Conservation (phyloP, 2,888 invertebrate species). For the Oscheius onirici region DNA sequence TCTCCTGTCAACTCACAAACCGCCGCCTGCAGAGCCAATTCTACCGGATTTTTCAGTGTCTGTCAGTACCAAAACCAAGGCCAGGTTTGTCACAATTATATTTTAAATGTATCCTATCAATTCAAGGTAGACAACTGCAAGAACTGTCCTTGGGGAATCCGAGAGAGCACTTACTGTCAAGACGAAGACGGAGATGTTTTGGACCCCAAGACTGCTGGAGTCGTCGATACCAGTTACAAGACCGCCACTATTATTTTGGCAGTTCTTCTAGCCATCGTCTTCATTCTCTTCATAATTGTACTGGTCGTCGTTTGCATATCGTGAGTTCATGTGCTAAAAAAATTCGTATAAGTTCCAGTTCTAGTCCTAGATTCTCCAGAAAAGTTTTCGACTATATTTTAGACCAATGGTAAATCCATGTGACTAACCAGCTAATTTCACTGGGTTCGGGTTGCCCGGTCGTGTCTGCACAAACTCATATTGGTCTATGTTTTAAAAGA, state of each 20-base stretch:
- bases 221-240: conserved; percentile 55
- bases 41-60: conserved; percentile 62
- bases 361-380: neutral
- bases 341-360: neutral
- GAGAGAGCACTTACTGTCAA: conserved; percentile 60
- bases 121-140: conserved; percentile 62
- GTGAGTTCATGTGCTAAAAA: conserved; percentile 10
- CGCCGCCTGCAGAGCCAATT: conserved; percentile 53
- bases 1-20: conserved; percentile 51
- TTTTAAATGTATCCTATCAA: neutral
- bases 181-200: conserved; percentile 56
- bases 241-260: conserved; percentile 61
- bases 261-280: conserved; percentile 44
- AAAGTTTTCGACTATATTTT: neutral
- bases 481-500: neutral
- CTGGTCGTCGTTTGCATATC: conserved; percentile 7
- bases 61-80: conserved; percentile 51
- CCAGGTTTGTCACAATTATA: conserved; percentile 29
- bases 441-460: neutral
- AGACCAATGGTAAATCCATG: conserved; percentile 10
- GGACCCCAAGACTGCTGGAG: conserved; percentile 50
- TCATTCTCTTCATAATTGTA: conserved; percentile 36
- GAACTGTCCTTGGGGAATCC: conserved; percentile 68
- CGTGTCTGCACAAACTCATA: neutral
- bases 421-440: neutral